Conservation (phyloP, 2,113 vertebrate species). For the Pardalotus punctatus region DNA sequence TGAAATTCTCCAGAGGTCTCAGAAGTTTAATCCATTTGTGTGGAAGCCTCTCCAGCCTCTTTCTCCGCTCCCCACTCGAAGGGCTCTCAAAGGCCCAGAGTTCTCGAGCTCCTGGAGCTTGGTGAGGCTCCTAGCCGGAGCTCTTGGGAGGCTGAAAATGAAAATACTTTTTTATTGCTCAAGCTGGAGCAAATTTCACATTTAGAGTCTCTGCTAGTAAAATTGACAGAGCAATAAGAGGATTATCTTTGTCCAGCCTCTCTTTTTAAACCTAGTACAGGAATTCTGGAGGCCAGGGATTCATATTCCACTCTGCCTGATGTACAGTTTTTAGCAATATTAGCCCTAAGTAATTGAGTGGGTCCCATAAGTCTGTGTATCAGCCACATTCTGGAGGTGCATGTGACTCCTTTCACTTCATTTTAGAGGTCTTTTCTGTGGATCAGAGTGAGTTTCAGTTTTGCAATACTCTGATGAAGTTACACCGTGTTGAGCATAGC, state of each 20-base stretch:
- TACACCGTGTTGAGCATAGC: neutral
- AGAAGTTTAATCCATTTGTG: neutral
- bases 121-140: accelerated
- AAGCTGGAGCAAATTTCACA: neutral
- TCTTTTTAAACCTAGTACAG: neutral
- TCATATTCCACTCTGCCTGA: neutral
- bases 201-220: neutral
- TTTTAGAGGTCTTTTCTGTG: neutral
- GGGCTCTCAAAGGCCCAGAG: neutral
- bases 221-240: neutral
- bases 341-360: neutral
- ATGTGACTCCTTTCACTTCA: neutral
- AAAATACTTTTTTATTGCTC: neutral
- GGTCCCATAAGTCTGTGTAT: neutral
- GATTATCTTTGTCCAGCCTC: neutral
- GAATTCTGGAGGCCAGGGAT: neutral
- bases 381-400: neutral
- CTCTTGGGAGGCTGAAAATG: neutral
- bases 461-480: neutral
- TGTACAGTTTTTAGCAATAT: neutral
- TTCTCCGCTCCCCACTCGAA: accelerated
- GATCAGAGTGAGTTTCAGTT: neutral
- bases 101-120: neutral
- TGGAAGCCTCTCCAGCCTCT: neutral
- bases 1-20: neutral